Conservation (phyloP, 1,140 invertebrate species). For the Heliconius himera region DNA sequence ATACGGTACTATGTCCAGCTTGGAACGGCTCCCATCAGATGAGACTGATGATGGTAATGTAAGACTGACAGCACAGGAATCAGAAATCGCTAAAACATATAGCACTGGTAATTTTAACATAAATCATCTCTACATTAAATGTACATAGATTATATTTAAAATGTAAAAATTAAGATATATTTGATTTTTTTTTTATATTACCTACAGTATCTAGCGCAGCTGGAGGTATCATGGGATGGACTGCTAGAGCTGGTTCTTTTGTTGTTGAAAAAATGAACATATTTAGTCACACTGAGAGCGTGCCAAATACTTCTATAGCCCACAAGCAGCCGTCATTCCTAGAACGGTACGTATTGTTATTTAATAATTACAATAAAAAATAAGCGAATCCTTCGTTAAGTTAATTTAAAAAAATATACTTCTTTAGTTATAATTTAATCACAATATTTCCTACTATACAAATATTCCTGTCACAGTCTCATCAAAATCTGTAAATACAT, state of each 20-base stretch:
- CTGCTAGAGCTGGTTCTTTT: slow-evolving; percentile 88
- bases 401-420: background rate
- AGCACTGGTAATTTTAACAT: slow-evolving; percentile 54
- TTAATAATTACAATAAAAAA: background rate
- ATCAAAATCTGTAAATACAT: background rate
- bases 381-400: background rate
- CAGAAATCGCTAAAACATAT: slow-evolving; percentile 59
- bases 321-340: slow-evolving; percentile 81
- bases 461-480: background rate
- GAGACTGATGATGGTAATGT: slow-evolving; percentile 82
- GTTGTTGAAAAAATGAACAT: slow-evolving; percentile 90
- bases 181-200: background rate
- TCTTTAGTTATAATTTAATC: background rate
- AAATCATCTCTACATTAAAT: too few species aligned
- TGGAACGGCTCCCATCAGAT: slow-evolving; percentile 85
- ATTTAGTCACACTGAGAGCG: slow-evolving; percentile 75
- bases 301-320: slow-evolving; percentile 66
- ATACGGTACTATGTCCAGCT: slow-evolving; percentile 89
- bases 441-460: background rate
- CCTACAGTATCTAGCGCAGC: slow-evolving; percentile 63
- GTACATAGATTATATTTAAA: too few species aligned
- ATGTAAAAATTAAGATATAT: too few species aligned
- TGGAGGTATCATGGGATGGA: slow-evolving; percentile 85
- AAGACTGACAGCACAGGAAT: slow-evolving; percentile 67
- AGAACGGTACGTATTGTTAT: slow-evolving; percentile 76